Conservation (phyloP, 53 echinoderm and acorn worm species). For the Holothuria scabra region DNA sequence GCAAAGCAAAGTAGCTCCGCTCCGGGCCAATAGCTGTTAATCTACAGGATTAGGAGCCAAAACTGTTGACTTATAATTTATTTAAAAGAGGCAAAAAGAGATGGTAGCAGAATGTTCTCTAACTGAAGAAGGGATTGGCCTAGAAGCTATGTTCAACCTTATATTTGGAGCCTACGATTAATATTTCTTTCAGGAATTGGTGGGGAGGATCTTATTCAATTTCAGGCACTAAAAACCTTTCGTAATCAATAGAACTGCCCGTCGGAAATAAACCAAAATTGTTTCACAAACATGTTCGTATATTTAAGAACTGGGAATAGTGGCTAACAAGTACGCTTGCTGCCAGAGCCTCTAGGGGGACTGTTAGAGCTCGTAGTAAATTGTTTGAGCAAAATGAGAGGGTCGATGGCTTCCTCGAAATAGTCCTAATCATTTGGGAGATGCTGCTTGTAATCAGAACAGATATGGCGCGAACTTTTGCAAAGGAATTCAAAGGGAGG, state of each 20-base stretch:
- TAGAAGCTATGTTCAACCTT: conserved; percentile 31
- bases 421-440: no score
- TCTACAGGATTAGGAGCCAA: conserved; percentile 29
- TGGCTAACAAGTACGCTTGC: no score
- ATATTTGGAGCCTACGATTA: not conserved
- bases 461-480: no score
- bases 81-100: conserved; percentile 19
- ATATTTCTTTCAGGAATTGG: no score
- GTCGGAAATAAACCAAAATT: not conserved
- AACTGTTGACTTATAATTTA: conserved; percentile 49
- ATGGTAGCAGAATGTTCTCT: conserved; percentile 12
- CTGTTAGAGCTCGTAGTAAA: no score
- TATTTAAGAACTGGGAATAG: conserved; percentile 7
- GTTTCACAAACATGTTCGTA: not conserved
- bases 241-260: conserved; percentile 18
- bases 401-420: no score
- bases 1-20: not conserved
- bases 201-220: no score
- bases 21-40: not conserved
- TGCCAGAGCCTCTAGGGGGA: no score
- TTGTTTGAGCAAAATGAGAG: no score
- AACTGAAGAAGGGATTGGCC: conserved; percentile 9
- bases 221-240: not conserved
- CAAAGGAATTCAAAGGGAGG: no score
- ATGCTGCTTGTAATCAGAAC: no score